Percentiles rank a stretch among this genome's conserved stretches.
Conservation (phyloP, 2,113 vertebrate species). For the Clarias batrachus region DNA sequence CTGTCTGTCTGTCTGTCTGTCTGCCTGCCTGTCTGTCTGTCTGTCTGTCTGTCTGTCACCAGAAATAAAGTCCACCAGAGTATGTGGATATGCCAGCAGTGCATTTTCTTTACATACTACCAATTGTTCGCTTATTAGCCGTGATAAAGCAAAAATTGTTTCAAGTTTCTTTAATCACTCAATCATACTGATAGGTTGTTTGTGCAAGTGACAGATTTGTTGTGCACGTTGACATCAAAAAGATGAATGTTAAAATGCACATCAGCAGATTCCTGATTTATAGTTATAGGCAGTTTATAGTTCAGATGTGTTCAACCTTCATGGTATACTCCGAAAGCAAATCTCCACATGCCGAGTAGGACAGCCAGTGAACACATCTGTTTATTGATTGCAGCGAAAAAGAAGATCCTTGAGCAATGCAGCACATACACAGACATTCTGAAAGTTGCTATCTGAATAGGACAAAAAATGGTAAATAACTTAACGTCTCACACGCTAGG, state of each 20-base stretch:
- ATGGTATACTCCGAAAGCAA: neutral
- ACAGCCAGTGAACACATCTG: neutral
- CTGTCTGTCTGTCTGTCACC: neutral
- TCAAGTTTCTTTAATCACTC: neutral
- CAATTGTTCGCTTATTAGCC: neutral
- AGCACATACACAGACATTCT: neutral
- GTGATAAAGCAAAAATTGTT: neutral
- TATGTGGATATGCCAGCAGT: neutral
- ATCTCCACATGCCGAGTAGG: neutral
- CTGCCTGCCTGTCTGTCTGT: neutral
- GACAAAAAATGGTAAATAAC: neutral
- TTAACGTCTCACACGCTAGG: neutral
- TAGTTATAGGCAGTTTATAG: neutral
- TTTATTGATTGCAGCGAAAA: neutral
- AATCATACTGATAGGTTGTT: neutral
- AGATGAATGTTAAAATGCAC: neutral
- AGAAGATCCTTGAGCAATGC: neutral
- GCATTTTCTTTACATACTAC: neutral
- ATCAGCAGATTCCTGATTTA: neutral
- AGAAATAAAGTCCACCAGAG: neutral
- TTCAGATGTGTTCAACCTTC: neutral
- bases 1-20: neutral
- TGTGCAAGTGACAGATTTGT: neutral
- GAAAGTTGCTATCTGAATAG: neutral
- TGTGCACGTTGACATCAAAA: neutral